phyloP scores from a whole-genome alignment of 2,797 vertebrate genomes.

The Enoplosus armatus region DNA sequence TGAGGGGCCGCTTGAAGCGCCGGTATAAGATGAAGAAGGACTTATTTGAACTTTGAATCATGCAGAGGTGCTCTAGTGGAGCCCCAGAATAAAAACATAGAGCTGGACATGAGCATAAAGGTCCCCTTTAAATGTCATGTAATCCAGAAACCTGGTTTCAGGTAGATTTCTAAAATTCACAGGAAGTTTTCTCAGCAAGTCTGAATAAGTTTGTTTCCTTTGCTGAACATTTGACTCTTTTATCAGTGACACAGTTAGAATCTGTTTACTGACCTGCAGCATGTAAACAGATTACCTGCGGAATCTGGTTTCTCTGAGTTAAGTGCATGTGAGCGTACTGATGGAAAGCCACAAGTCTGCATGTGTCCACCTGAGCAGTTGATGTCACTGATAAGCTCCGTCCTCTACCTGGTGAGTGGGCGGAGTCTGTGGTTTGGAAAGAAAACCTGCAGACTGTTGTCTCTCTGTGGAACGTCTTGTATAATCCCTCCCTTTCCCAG shows the following conservation, averaged over 20 bases:
- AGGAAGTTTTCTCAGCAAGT: too few relatives aligned
- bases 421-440: neutral
- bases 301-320: neutral
- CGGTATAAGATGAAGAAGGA: too few relatives aligned
- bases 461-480: neutral
- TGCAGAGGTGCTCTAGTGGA: too few relatives aligned
- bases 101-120: too few relatives aligned
- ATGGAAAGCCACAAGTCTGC: neutral
- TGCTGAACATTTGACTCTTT: too few relatives aligned
- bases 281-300: neutral
- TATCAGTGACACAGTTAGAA: neutral
- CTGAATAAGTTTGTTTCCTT: too few relatives aligned
- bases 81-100: too few relatives aligned
- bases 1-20: too few relatives aligned
- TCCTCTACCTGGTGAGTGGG: constrained; percentile 9
- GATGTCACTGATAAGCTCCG: neutral
- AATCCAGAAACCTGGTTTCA: too few relatives aligned
- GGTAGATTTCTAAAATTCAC: too few relatives aligned
- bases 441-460: neutral
- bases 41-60: too few relatives aligned
- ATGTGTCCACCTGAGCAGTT: constrained; percentile 12
- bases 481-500: neutral
- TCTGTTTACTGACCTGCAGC: neutral
- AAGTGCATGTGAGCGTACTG: neutral
- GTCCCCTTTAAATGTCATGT: too few relatives aligned